Evolutionary conservation across 2,888 invertebrate genomes (phyloP).

Genomic region (Strigamia transsilvanica): DNA sequence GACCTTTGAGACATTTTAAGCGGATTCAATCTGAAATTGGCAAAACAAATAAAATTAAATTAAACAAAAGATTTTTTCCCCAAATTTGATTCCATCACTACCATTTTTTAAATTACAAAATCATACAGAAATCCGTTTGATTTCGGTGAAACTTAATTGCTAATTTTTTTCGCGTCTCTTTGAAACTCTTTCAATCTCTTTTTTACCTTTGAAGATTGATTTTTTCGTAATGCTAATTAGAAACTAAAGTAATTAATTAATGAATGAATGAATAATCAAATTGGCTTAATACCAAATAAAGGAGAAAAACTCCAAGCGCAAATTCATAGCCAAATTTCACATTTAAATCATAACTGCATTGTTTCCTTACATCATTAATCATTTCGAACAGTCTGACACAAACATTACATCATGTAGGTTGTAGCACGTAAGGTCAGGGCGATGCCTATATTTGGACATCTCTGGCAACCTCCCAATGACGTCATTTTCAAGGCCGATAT

Average conservation of each 20-base stretch:
- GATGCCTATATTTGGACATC: slow-evolving; percentile 28
- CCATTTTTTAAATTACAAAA: slow-evolving; percentile 9
- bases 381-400: not conserved
- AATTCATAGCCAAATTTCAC: not conserved
- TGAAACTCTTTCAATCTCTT: not conserved
- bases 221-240: slow-evolving; percentile 5
- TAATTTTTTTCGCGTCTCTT: not conserved
- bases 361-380: not conserved
- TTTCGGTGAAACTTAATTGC: slow-evolving; percentile 10
- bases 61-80: not conserved
- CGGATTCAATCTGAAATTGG: not conserved
- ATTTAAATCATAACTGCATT: not conserved
- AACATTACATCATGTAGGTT: slow-evolving; percentile 18
- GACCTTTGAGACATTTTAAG: not conserved
- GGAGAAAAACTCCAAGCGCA: not conserved
- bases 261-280: slow-evolving; percentile 13
- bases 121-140: not conserved
- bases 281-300: slow-evolving; percentile 16
- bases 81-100: not conserved
- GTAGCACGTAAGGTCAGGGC: slow-evolving; percentile 22
- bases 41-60: slow-evolving; percentile 10
- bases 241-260: slow-evolving; percentile 2
- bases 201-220: not conserved
- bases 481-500: slow-evolving; percentile 26
- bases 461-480: slow-evolving; percentile 34